Base-by-base conservation (phyloP, 2,797 vertebrate genomes). In the Alca torda region DNA sequence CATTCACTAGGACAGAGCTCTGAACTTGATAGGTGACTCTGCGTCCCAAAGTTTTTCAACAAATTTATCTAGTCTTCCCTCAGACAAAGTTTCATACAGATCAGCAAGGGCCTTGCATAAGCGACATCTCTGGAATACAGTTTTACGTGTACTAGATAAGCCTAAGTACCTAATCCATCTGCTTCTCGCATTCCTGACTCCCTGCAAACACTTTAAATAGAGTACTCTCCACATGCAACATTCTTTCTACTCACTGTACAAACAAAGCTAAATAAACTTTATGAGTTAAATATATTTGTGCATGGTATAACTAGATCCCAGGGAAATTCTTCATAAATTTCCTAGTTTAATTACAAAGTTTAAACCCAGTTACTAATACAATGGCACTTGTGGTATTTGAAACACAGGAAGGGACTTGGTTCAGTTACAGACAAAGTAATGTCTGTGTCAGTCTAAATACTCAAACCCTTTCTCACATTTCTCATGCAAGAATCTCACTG, bases 401-500 rank as follows among this genome's bases (percentile, higher is more conserved):
- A 91, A 91, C 75, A 86, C n/a, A n/a, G 48, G 77, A 97, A 95
- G 75, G 67, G 82, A 70, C 59, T 82, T 23, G 2, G 30, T 83
- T 91, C 87, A 88, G 41, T 88, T 73, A 84, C 1, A 53, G 30
- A 65, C 16, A 79, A 91, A 87, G 63, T 11, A 61, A 69, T 4
- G 25, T 13, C 57, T 41, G 15, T 30, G 39, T 80, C 41, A 21
- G 13, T 33, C 59, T 50, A 86, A 84, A 84, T 35, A 68, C 26
- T 73, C 37, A 91, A 87, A 48, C 14, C 31, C 21, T 75, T 48
- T 14, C 25, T 87, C n/a, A 33, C 20, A 28, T 48, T 77, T 63
- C 60, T 51, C 54, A 56, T 31, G 20, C 43, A 70, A 56, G 67
- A 84, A 72, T 74, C 43, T 80, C 75, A 45, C 41, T 51, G 41